Evolutionary conservation across 2,888 invertebrate species (phyloP), one percentile per base, ranked within the genome.

Genomic region (Lasioglossum pauxillum): DNA sequence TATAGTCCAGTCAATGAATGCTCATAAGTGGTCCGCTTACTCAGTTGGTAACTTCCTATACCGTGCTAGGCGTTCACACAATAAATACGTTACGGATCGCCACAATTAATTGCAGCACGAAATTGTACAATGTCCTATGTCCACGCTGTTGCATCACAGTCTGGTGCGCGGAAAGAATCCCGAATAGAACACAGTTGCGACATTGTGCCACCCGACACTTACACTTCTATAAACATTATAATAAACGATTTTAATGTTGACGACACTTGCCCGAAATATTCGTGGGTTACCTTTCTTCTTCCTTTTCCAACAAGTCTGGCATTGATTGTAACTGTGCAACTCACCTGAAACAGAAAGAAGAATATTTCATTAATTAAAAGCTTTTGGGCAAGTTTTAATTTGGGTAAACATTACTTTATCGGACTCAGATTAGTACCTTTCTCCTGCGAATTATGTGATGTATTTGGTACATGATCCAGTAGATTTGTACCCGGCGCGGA

Each of bases 21-120:
- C n/a, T n/a, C n/a, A n/a, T n/a, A n/a, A n/a, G n/a, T n/a, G n/a
- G n/a, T n/a, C n/a, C n/a, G n/a, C n/a, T n/a, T n/a, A n/a, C n/a
- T n/a, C n/a, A n/a, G n/a, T n/a, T n/a, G n/a, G n/a, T n/a, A n/a
- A 75, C 73, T 12, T 49, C 77, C 53, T 31, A 49, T 44, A 49
- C 75, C 74, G 76, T 19, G n/a, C 75, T 67, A 69, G 75, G 64
- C n/a, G 41, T 49, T 57, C 38, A 57, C 75, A 44, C 72, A 41
- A 67, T 69, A 49, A 69, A 75, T 67, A 75, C 44, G 44, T 64
- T 76, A 72, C 80, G 60, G 69, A 19, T 49, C 75, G 41, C 60
- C 31, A 38, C 78, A 80, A 87, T 87, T 87, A 83, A 86, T 87
- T 87, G 64, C 64, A 73, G 31, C 78, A 67, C 75, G 78, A 80